These are phyloP conservation scores for Pterocles orientalis DNA, from an alignment of 2,113 vertebrate species.

Conservation along the genomic window DNA sequence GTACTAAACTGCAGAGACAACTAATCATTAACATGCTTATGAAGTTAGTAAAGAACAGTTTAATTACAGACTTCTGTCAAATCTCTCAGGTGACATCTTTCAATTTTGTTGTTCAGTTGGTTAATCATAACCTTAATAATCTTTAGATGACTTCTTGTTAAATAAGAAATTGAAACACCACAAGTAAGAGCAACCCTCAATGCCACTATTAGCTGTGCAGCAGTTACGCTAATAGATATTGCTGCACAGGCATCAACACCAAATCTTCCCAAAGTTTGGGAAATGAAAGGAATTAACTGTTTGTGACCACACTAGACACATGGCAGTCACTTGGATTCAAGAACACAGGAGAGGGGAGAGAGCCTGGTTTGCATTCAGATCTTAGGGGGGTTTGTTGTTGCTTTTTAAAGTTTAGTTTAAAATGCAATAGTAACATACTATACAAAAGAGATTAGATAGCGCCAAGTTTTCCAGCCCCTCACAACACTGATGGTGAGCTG, in stretches of 20 bases:
- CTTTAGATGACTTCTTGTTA: constrained; percentile 2
- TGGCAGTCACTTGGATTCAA: not conserved
- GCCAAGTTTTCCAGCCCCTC: not conserved
- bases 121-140: not conserved
- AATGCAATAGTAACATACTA: not conserved
- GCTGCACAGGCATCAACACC: not conserved
- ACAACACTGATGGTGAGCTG: not conserved
- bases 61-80: constrained; percentile 23
- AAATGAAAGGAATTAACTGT: not conserved
- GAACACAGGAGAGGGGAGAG: not conserved
- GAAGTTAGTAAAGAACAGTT: not conserved
- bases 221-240: not conserved
- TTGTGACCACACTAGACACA: not conserved
- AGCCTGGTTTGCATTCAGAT: not conserved
- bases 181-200: not conserved
- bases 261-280: not conserved
- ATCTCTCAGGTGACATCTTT: rapidly evolving
- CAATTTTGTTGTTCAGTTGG: not conserved
- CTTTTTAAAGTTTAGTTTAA: not conserved
- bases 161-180: not conserved
- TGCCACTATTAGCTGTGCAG: not conserved
- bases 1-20: not conserved
- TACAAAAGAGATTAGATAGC: not conserved
- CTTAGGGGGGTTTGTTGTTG: rapidly evolving
- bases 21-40: not conserved